These are phyloP conservation scores for Phainopepla nitens DNA, from an alignment of 2,113 vertebrate species.

Conservation along the genomic window DNA sequence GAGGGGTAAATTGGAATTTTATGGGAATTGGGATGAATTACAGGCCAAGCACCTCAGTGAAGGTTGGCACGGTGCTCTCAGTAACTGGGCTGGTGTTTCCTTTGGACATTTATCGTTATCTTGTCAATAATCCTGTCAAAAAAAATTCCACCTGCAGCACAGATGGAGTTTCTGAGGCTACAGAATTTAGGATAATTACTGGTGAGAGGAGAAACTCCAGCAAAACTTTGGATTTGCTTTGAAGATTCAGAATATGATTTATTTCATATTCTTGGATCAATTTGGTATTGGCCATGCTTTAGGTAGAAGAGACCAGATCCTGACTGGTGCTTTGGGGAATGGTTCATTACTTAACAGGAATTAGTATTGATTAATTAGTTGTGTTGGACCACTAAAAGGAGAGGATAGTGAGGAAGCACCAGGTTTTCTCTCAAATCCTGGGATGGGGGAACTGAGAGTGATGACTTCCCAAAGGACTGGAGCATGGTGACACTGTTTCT, in stretches of 20 bases:
- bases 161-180: not conserved
- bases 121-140: not conserved
- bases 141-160: not conserved
- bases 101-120: not conserved
- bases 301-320: not conserved
- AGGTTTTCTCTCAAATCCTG: not conserved
- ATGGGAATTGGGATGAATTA: not conserved
- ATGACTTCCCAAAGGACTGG: not conserved
- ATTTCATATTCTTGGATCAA: not conserved
- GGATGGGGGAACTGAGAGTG: not conserved
- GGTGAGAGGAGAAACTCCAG: not conserved
- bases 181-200: not conserved
- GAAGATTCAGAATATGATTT: not conserved
- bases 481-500: accelerated
- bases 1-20: not conserved
- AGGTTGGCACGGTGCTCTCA: accelerated
- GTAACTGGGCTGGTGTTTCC: accelerated
- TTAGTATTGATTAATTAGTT: no score
- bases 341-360: not conserved
- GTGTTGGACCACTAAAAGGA: not conserved
- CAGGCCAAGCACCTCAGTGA: not conserved
- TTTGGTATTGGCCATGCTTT: accelerated
- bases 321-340: not conserved
- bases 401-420: not conserved
- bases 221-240: not conserved